Base-by-base conservation (phyloP, 2,797 vertebrate genomes). In the Glyptemys insculpta region DNA sequence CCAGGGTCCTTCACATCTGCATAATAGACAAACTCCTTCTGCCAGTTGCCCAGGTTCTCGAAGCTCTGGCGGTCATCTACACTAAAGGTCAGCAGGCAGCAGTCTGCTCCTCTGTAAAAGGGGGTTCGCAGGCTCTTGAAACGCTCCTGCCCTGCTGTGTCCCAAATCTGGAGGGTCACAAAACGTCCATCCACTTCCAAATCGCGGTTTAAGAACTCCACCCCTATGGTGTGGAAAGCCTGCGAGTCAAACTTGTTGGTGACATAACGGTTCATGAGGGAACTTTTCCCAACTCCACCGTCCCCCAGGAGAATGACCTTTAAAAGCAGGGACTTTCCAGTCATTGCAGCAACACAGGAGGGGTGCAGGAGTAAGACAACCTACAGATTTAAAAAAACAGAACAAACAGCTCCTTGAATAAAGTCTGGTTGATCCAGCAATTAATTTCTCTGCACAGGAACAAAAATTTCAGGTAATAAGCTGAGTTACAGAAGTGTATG, bases 201-300 rank as follows among this genome's bases (percentile, higher is more conserved):
- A 98, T 99, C 99, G n/a, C 99, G 98, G 98, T 99, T 99, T 82
- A 99, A 98, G 98, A 99, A 99, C 98, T 99, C 99, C 87, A 99
- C 99, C 4, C 99, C 99, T 2, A 99, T 99, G 1, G 99, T 99
- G 98, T 99, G 99, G 98, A 99, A 99, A 16, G 99, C 99, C 98
- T 99, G 99, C 0, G 99, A 99, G 98, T 99, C 99, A 56, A 99
- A 99, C 86, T 99, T 99, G 98, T 99, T 99, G 10, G 99, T 99
- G 96, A 99, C 99, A 7, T 99, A 99, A n/a, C 99, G 99, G 97
- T 99, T 99, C 99, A 99, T 99, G 91, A 99, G 98, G 21, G 99
- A 99, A 96, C 99, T 99, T 96, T 99, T 99, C 88, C 99, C 99
- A 87, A 99, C 99, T 44, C 99, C 99, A 80, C 99, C 99, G n/a